A percentile compares a stretch with the other conserved stretches of the same genome.
Conservation (phyloP, 2,888 invertebrate genomes). For the Hyppa rectilinea region DNA sequence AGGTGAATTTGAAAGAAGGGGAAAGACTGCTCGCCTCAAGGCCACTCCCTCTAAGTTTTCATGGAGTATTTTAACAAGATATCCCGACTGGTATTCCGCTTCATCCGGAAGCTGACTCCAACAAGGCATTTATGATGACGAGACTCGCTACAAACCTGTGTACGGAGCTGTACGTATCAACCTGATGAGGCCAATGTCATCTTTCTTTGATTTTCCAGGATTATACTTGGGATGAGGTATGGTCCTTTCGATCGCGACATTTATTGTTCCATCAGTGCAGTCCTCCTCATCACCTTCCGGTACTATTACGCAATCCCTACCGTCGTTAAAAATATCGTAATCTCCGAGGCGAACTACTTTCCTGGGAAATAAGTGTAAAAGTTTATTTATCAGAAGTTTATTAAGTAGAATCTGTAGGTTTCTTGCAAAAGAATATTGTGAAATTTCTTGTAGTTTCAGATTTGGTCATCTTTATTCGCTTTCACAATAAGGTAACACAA, state of each 20-base stretch:
- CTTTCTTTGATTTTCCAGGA: neutral
- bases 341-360: constrained; percentile 44
- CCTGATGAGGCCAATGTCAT: constrained; percentile 56
- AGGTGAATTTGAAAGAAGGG: no score
- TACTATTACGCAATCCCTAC: constrained; percentile 32
- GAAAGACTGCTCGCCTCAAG: no score
- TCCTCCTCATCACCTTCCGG: constrained; percentile 20
- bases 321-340: constrained; percentile 38
- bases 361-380: constrained; percentile 17
- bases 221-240: constrained; percentile 51
- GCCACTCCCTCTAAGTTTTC: no score
- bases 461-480: no score
- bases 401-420: no score
- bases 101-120: neutral
- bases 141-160: constrained; percentile 27
- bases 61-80: no score
- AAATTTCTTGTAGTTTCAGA: no score
- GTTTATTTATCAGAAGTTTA: neutral
- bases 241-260: constrained; percentile 35
- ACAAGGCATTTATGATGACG: no score
- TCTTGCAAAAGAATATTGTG: no score
- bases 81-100: neutral
- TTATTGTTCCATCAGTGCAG: constrained; percentile 40
- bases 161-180: constrained; percentile 32
- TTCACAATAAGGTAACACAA: no score